These are phyloP conservation scores for Neoarius graeffei DNA, from an alignment of 2,113 vertebrate genomes.

Conservation along the genomic window DNA sequence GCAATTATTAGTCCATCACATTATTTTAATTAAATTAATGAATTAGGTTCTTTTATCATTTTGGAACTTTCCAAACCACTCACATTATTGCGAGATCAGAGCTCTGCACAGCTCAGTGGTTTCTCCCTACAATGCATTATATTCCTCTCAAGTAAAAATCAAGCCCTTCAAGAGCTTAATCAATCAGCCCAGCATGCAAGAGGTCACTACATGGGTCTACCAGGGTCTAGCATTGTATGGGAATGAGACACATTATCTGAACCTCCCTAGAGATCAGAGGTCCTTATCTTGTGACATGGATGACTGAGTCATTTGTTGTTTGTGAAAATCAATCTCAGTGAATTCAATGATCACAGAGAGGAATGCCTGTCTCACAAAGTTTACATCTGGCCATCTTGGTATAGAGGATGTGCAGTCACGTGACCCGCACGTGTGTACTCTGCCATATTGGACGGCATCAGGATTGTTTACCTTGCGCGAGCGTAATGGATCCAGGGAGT, in stretches of 20 bases:
- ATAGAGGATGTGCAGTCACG: too few relatives aligned
- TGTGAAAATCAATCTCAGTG: not conserved
- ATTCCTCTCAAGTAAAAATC: constrained; percentile 21
- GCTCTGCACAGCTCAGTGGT: not conserved
- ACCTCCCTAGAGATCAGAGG: not conserved
- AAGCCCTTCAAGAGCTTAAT: constrained; percentile 6
- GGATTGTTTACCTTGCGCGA: too few relatives aligned
- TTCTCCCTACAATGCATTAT: not conserved
- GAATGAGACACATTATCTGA: not conserved
- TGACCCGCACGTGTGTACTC: too few relatives aligned
- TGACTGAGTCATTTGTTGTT: not conserved
- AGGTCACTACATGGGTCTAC: not conserved
- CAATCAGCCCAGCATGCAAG: not conserved
- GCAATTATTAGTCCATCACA: not conserved
- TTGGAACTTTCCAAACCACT: not conserved
- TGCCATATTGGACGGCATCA: too few relatives aligned
- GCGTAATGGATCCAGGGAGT: too few relatives aligned
- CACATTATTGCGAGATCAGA: not conserved
- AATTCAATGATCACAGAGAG: not conserved
- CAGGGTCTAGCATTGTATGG: not conserved
- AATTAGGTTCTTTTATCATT: not conserved
- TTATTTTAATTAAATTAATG: not conserved
- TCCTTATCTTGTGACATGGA: constrained; percentile 1
- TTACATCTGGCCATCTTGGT: not conserved
- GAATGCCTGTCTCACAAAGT: not conserved